These are phyloP conservation scores for Panthera tigris DNA, from an alignment of 2,113 vertebrate genomes.

Conservation along the genomic window DNA sequence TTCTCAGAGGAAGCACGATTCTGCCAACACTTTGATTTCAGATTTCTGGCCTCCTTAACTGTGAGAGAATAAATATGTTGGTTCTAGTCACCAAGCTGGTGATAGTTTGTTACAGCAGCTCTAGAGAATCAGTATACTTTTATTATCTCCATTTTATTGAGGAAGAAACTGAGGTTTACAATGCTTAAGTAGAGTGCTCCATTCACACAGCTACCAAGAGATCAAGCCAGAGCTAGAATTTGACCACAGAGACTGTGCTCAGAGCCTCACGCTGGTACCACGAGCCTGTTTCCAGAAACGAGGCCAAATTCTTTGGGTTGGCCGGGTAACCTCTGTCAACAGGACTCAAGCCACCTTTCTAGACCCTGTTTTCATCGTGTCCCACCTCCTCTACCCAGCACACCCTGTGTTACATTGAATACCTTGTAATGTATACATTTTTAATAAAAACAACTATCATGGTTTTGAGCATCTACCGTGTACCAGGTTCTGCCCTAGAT, in stretches of 20 bases:
- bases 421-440: background rate
- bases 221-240: background rate
- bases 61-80: too few relatives aligned
- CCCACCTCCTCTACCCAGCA: background rate
- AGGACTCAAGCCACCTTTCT: background rate
- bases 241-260: background rate
- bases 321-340: background rate
- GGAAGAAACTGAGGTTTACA: background rate
- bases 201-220: background rate
- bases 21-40: background rate
- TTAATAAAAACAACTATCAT: background rate
- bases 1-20: background rate
- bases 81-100: background rate
- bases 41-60: background rate
- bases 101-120: background rate
- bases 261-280: rapidly evolving
- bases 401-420: background rate
- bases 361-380: background rate
- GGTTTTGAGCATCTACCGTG: background rate
- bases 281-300: background rate
- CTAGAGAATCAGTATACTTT: background rate
- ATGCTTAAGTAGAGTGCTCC: background rate
- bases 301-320: background rate
- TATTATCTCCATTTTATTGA: background rate
- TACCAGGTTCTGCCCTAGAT: background rate